Percentiles rank a stretch among this genome's conserved stretches.
phyloP scores from a whole-genome alignment of 2,113 vertebrate species.

The Alethe castanea region DNA sequence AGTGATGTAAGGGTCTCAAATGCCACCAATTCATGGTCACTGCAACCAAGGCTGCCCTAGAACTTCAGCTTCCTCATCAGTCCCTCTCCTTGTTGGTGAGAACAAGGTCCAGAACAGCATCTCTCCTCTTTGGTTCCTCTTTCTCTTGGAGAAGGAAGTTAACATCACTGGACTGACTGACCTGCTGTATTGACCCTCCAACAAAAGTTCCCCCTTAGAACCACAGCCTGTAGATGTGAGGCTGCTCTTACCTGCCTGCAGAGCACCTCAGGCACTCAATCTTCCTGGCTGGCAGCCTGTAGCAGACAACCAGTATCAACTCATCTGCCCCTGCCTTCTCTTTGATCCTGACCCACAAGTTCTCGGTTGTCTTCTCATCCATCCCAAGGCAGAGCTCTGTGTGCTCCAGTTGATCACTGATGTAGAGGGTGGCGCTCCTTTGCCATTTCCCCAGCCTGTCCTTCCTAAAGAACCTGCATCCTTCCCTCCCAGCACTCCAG shows the following conservation, averaged over 20 bases:
- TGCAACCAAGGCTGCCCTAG: background rate
- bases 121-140: background rate
- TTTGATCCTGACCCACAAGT: background rate
- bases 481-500: background rate
- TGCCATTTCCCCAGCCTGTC: rapidly evolving
- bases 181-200: background rate
- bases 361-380: background rate
- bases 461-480: background rate
- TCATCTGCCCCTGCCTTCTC: background rate
- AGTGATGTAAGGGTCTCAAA: background rate
- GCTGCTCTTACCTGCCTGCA: background rate
- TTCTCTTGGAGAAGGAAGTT: background rate
- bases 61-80: background rate
- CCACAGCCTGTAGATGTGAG: background rate
- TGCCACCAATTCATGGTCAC: background rate
- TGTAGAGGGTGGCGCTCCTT: no score
- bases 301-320: background rate
- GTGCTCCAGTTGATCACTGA: background rate
- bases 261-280: background rate
- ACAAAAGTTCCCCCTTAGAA: background rate
- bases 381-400: background rate
- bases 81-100: background rate
- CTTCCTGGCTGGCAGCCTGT: background rate
- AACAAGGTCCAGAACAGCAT: background rate
- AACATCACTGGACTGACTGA: background rate